These are phyloP conservation scores for Leptarthrus brevirostris DNA, from an alignment of 2,888 invertebrate species.

Conservation along the genomic window DNA sequence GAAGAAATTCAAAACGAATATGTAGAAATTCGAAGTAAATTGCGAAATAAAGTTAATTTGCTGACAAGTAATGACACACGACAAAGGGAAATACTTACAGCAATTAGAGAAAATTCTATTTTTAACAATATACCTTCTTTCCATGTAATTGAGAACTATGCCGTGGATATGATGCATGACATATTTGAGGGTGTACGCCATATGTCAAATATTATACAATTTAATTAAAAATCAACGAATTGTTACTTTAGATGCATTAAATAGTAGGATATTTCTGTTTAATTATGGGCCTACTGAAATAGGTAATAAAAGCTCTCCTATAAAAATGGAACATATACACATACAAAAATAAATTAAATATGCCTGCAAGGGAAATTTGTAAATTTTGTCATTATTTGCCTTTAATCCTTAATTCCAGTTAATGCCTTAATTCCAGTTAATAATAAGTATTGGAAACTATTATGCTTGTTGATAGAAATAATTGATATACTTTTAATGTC, in stretches of 20 bases:
- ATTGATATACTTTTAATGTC: slow-evolving; percentile 18
- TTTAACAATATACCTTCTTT: slow-evolving; percentile 49
- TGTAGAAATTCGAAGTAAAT: slow-evolving; percentile 51
- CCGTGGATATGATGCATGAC: slow-evolving; percentile 53
- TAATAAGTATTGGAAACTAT: slow-evolving; percentile 50
- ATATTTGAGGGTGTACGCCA: slow-evolving; percentile 51
- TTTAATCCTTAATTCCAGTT: slow-evolving; percentile 47
- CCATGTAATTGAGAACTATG: slow-evolving; percentile 50
- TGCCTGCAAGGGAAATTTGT: slow-evolving; percentile 54
- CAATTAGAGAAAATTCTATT: slow-evolving; percentile 34
- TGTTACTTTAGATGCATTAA: slow-evolving; percentile 50
- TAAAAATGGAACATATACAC: slow-evolving; percentile 25
- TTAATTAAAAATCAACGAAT: slow-evolving; percentile 46
- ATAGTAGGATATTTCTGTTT: slow-evolving; percentile 50
- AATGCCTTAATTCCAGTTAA: slow-evolving; percentile 51
- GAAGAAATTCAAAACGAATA: slow-evolving; percentile 20
- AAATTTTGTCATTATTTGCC: slow-evolving; percentile 52
- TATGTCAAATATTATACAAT: slow-evolving; percentile 43
- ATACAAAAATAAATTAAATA: slow-evolving; percentile 46
- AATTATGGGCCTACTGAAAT: slow-evolving; percentile 53
- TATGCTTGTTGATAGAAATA: slow-evolving; percentile 44
- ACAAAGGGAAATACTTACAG: not conserved
- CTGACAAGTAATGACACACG: slow-evolving; percentile 45
- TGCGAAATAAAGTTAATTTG: slow-evolving; percentile 52
- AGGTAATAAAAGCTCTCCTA: slow-evolving; percentile 45